Percentiles rank a stretch among this genome's conserved stretches.
phyloP scores from a whole-genome alignment of 2,888 invertebrate species.

The Meteorus colon region DNA sequence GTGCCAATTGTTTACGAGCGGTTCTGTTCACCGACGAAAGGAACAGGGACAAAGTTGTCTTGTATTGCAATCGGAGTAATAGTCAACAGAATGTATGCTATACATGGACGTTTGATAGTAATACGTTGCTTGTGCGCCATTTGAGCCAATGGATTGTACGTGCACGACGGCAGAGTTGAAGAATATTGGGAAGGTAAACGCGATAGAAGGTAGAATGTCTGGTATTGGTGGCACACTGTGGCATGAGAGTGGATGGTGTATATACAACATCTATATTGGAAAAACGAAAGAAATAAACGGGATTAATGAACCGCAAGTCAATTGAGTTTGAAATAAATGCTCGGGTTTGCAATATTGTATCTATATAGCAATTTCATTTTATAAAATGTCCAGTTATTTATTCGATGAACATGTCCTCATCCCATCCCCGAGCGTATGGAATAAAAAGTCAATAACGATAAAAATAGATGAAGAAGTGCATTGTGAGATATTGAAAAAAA shows the following conservation, averaged over 20 bases:
- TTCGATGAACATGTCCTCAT: neutral
- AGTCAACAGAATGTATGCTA: constrained; percentile 6
- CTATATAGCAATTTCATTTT: constrained; percentile 28
- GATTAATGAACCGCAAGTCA: constrained; percentile 39
- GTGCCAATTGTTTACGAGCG: neutral
- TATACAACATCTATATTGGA: neutral
- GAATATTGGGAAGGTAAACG: neutral
- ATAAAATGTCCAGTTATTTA: constrained; percentile 20
- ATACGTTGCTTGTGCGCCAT: constrained; percentile 27
- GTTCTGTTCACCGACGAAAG: constrained; percentile 50
- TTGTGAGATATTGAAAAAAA: no score
- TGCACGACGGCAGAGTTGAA: constrained; percentile 22
- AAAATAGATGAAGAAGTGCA: no score
- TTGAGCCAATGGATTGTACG: constrained; percentile 22
- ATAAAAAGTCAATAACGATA: no score
- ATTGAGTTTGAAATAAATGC: constrained; percentile 33
- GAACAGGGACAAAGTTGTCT: constrained; percentile 55
- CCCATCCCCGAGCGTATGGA: no score
- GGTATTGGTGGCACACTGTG: constrained; percentile 18
- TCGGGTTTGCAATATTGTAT: constrained; percentile 34
- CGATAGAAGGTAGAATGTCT: neutral
- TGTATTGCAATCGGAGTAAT: constrained; percentile 51
- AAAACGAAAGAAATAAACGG: constrained; percentile 21
- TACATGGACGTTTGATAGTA: constrained; percentile 7
- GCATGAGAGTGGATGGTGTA: neutral